Percentiles rank a stretch among this genome's conserved stretches.
phyloP scores from a whole-genome alignment of 2,888 invertebrate genomes.

The Dolomedes plantarius region DNA sequence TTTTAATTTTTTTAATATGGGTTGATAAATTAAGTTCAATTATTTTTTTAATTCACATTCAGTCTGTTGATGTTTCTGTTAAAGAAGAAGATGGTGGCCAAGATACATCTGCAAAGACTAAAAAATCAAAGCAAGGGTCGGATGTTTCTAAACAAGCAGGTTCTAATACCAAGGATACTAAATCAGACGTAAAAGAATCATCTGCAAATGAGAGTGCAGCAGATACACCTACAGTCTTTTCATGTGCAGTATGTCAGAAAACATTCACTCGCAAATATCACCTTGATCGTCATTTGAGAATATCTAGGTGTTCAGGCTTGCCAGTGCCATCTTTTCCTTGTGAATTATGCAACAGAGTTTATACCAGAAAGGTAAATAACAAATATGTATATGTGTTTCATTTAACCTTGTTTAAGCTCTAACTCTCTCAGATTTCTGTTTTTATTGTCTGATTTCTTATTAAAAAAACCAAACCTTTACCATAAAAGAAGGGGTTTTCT shows the following conservation, averaged over 20 bases:
- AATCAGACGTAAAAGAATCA: not conserved
- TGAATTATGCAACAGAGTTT: conserved; percentile 82
- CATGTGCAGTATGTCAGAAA: conserved; percentile 83
- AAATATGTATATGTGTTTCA: too few relatives aligned
- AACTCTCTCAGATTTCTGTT: too few relatives aligned
- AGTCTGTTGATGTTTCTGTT: not conserved
- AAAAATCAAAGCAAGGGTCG: too few relatives aligned
- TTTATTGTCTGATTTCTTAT: too few relatives aligned
- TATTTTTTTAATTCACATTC: not conserved
- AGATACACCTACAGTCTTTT: conserved; percentile 24
- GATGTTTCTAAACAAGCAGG: too few relatives aligned
- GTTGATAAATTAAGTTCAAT: not conserved
- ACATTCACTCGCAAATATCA: conserved; percentile 87
- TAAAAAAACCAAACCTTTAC: too few relatives aligned
- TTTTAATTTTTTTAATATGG: too few relatives aligned
- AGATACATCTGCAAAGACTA: not conserved
- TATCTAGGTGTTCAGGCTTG: conserved; percentile 83
- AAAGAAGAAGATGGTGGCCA: conserved; percentile 44
- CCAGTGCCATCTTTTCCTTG: conserved; percentile 80
- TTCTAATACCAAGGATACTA: too few relatives aligned
- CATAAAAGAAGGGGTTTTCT: too few relatives aligned
- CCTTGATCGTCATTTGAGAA: conserved; percentile 83
- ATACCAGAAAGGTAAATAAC: conserved; percentile 81
- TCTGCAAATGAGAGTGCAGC: not conserved
- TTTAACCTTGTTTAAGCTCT: too few relatives aligned